Base-by-base conservation (phyloP, 2,888 invertebrate species). In the Smittia aterrima region DNA sequence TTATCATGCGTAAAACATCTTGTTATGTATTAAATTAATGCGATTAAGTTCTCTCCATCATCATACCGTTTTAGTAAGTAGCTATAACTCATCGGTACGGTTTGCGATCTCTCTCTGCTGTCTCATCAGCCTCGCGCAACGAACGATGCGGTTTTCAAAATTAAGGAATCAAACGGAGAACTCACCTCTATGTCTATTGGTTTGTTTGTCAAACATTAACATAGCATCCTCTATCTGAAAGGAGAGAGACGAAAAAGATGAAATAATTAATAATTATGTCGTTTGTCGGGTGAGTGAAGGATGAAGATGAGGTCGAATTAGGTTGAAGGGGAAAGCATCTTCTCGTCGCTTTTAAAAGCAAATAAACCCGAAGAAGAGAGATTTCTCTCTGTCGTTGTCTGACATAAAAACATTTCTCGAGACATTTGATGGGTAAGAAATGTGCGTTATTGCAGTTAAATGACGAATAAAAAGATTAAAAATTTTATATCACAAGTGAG, bases 141-240 rank as follows among this genome's bases (percentile, higher is more conserved):
- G 32, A 32, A 9, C 32, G 32, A 32, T 32, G 32, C 32, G 32
- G 32, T 32, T 32, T 6, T 32, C 4, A 32, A 32, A 32, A 32
- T 32, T 32, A 32, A 32, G 32, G 32, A 32, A 32, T 32, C 32
- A 32, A 32, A 32, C 32, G 32, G 32, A 32, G 27, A 25, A 86
- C 91, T 91, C 85, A 95, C 95, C 95, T 93, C 99, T 93, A 88
- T 99, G 99, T 87, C 99, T 92, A 89, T 98, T 98, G 83, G 99
- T 99, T 85, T 98, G 96, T 90, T 99, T 99, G 87, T 99, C 99
- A 87, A 98, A 99, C 99, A 99, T 99, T 84, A 99, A 90, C 98
- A 99, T 99, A 80, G 98, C 98, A 85, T 98, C 98, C 86, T 98
- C 97, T 84, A 98, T 96, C 96, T 97, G 92, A 77, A 94, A 93